A percentile compares a stretch with the other conserved stretches of the same genome.
Conservation (phyloP, 2,113 vertebrate genomes). For the Pseudorectes ferrugineus region DNA sequence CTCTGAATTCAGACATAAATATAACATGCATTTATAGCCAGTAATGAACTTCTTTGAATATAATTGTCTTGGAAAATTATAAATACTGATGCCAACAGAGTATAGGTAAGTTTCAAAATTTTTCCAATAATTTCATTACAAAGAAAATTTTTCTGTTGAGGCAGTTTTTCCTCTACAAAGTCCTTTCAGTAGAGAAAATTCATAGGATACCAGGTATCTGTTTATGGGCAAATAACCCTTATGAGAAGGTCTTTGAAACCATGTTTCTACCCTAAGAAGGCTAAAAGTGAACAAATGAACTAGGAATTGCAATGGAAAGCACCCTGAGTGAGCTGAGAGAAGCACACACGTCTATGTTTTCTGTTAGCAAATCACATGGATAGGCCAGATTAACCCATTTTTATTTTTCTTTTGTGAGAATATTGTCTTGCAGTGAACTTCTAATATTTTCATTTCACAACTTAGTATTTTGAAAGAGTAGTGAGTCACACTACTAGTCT, state of each 20-base stretch:
- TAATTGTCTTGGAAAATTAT: not conserved
- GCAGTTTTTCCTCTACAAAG: not conserved
- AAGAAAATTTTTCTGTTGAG: not conserved
- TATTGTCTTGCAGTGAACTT: not conserved
- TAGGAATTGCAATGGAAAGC: not conserved
- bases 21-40: not conserved
- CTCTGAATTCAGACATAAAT: not conserved
- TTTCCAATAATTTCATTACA: not conserved
- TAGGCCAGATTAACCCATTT: not conserved
- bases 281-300: not conserved
- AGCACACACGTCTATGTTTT: accelerated
- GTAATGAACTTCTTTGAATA: not conserved
- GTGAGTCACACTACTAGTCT: not conserved
- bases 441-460: not conserved
- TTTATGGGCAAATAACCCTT: not conserved
- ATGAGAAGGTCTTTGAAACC: not conserved
- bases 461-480: not conserved
- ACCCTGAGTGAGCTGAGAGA: not conserved
- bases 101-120: not conserved
- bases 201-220: not conserved
- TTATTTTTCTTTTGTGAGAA: not conserved
- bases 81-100: not conserved
- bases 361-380: not conserved
- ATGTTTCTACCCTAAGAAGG: not conserved
- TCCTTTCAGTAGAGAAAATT: not conserved